Evolutionary conservation across 2,888 invertebrate genomes (phyloP).

Genomic region (Amblyjoppa fuscipennis): DNA sequence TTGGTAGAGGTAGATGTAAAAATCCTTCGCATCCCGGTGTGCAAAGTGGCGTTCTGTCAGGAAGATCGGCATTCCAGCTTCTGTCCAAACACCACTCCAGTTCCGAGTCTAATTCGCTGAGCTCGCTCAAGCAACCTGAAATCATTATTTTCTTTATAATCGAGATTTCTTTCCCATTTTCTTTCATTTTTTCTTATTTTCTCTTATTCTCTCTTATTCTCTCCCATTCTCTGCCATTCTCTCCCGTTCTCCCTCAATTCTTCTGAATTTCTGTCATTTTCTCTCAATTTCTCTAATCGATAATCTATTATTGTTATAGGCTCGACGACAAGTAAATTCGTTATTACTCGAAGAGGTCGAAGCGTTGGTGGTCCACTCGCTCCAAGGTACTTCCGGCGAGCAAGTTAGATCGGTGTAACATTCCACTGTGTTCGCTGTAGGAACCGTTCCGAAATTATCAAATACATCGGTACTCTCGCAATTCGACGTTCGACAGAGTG

Average conservation of each 20-base stretch:
- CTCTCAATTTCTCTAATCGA: neutral
- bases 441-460: constrained; percentile 49
- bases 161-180: no score
- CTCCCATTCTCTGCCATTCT: no score
- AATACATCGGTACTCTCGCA: constrained; percentile 61
- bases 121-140: constrained; percentile 78
- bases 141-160: neutral
- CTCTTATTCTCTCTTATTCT: neutral
- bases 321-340: neutral
- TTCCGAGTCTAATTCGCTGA: constrained; percentile 81
- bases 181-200: neutral
- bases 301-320: neutral
- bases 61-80: constrained; percentile 84
- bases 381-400: constrained; percentile 80
- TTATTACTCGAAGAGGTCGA: constrained; percentile 77
- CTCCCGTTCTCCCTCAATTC: no score
- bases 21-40: constrained; percentile 87
- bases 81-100: constrained; percentile 83
- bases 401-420: constrained; percentile 81
- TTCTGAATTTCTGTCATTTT: no score
- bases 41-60: constrained; percentile 87
- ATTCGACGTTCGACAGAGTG: constrained; percentile 74
- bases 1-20: constrained; percentile 82
- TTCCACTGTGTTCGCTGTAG: constrained; percentile 71
- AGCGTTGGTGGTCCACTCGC: constrained; percentile 79